Evolutionary conservation across 2,888 invertebrate genomes (phyloP), one percentile per base, ranked within the genome.

Genomic region (Epiblema foenella): DNA sequence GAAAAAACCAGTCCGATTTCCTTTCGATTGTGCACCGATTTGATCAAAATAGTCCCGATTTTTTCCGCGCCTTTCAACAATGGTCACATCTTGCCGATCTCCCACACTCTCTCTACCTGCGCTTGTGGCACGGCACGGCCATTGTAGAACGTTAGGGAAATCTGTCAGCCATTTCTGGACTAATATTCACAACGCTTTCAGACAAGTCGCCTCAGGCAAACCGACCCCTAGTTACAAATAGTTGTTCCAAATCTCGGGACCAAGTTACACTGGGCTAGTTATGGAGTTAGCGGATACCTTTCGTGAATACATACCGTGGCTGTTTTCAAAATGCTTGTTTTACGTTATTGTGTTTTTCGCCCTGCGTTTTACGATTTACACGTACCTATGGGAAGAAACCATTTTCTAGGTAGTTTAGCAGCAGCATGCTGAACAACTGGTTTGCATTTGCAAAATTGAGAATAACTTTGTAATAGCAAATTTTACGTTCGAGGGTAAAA

Each of bases 21-120:
- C 67, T 67, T 69, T 70, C 65, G 70, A 71, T 70, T 60, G 69
- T 69, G 39, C 51, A 46, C 64, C 56, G 68, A 68, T 75, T 62
- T 68, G 73, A 76, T 77, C 75, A 69, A 76, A n/a, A 76, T 74
- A 76, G 75, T 74, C 69, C 73, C 59, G 69, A 70, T 76, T 79
- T 76, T 79, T 78, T 75, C 64, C 63, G 60, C 24, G 33, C 67
- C 59, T 62, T 68, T 57, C 54, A 65, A 69, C 57, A 68, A 72
- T 68, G 37, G 65, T 29, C 66, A 67, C 74, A 70, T 75, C 75
- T 73, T 74, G 70, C 72, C 73, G 63, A 64, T 69, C 86, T 89
- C 89, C 81, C 89, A 89, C 85, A 86, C 85, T 85, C 85, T 85
- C 84, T 83, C 83, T 85, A 83, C 83, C 84, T 85, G 78, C 75